A percentile compares a stretch with the other conserved stretches of the same genome.
phyloP scores from a whole-genome alignment of 2,113 vertebrate genomes.

The Eurypyga helias region DNA sequence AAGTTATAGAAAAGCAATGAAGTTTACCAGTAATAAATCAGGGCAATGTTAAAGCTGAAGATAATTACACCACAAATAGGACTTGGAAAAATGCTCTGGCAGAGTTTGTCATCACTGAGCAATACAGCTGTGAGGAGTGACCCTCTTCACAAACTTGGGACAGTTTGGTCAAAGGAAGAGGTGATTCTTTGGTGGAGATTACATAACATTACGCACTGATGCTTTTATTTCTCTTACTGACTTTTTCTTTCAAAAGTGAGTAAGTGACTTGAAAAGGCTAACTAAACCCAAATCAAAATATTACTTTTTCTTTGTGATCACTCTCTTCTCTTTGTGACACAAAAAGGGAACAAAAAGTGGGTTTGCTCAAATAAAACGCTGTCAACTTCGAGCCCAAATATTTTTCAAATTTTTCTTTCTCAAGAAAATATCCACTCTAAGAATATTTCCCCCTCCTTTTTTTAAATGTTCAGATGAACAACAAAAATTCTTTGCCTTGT shows the following conservation, averaged over 20 bases:
- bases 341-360: background rate
- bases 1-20: background rate
- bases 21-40: conserved; percentile 8
- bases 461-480: background rate
- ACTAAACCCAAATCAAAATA: background rate
- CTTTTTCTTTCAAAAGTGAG: background rate
- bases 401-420: background rate
- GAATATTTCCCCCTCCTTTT: background rate
- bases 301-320: background rate
- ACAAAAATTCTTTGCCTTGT: background rate
- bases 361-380: background rate
- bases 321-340: background rate
- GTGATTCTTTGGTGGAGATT: background rate
- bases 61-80: background rate
- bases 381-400: background rate
- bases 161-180: background rate
- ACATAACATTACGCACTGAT: background rate
- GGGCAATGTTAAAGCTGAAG: background rate
- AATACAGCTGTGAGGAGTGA: background rate
- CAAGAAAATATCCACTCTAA: background rate
- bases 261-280: background rate
- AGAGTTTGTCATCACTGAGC: background rate
- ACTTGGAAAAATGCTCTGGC: background rate
- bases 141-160: background rate
- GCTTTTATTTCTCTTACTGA: background rate